Evolutionary conservation across 2,113 vertebrate genomes (phyloP).

Genomic region (Pteropus alecto): DNA sequence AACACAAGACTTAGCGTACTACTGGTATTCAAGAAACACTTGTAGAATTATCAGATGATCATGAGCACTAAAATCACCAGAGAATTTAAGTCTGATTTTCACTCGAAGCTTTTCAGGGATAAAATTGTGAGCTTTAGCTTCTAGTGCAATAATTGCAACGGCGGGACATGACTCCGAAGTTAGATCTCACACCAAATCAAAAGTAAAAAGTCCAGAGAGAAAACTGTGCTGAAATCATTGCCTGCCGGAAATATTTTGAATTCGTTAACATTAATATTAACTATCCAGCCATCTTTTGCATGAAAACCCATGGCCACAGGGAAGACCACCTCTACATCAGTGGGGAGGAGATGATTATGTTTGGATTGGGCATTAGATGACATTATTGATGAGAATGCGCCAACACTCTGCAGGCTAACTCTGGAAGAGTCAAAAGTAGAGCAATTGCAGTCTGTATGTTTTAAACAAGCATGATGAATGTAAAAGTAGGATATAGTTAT

Average conservation of each 20-base stretch:
- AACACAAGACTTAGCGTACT: not conserved
- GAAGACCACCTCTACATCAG: slow-evolving; percentile 49
- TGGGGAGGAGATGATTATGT: slow-evolving; percentile 26
- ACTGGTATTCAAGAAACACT: not conserved
- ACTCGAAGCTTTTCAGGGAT: slow-evolving; percentile 16
- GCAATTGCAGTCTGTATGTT: not conserved
- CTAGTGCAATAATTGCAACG: not conserved
- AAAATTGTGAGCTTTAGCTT: slow-evolving; percentile 39
- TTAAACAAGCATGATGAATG: not conserved
- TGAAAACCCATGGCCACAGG: slow-evolving; percentile 57
- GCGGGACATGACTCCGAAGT: not conserved
- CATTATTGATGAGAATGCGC: slow-evolving; percentile 13
- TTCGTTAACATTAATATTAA: slow-evolving; percentile 73
- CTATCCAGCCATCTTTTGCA: slow-evolving; percentile 53
- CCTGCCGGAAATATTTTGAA: slow-evolving; percentile 71
- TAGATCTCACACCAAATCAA: slow-evolving; percentile 62
- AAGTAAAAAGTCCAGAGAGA: slow-evolving; percentile 70
- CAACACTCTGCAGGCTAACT: not conserved
- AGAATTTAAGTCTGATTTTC: slow-evolving; percentile 52
- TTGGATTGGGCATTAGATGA: not conserved
- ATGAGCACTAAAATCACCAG: slow-evolving; percentile 1
- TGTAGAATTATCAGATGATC: slow-evolving; percentile 26
- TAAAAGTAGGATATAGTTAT: not conserved
- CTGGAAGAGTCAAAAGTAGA: slow-evolving; percentile 55
- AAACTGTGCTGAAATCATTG: slow-evolving; percentile 65